These are phyloP conservation scores for Dendrolimus pini DNA, from an alignment of 2,888 invertebrate genomes.

Conservation along the genomic window DNA sequence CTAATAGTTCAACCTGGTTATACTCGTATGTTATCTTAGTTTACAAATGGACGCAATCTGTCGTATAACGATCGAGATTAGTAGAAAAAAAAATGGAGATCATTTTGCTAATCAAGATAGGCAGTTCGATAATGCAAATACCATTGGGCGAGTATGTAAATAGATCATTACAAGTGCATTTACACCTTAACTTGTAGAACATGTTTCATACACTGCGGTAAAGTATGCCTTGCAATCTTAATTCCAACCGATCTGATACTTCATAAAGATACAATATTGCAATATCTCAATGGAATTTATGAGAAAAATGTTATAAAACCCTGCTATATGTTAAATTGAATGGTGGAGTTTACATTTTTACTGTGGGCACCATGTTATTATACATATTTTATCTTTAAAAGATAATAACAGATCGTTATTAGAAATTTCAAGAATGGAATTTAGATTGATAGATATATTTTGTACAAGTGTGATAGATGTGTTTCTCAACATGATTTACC, in stretches of 20 bases:
- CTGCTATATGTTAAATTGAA: no score
- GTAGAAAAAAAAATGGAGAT: background rate
- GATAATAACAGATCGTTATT: no score
- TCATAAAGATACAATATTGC: background rate
- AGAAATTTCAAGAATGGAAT: no score
- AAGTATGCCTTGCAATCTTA: background rate
- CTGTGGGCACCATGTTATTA: no score
- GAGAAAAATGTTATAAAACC: background rate
- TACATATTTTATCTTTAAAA: no score
- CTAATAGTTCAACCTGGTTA: background rate
- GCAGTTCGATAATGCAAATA: constrained; percentile 9
- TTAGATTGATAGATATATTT: no score
- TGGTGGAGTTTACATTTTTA: no score
- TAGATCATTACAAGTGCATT: constrained; percentile 27
- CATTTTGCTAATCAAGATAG: background rate
- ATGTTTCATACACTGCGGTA: constrained; percentile 5
- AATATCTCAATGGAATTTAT: background rate
- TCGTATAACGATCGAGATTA: background rate
- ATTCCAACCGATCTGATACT: background rate
- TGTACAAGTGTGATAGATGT: no score
- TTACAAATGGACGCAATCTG: constrained; percentile 1
- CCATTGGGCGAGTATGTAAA: constrained; percentile 20
- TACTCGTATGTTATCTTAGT: background rate
- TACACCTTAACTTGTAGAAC: constrained; percentile 19
- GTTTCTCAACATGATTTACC: no score